Percentiles rank a stretch among this genome's conserved stretches.
These are phyloP conservation scores for Amblyornis subalaris DNA, from an alignment of 2,113 vertebrate species.

Conservation along the genomic window DNA sequence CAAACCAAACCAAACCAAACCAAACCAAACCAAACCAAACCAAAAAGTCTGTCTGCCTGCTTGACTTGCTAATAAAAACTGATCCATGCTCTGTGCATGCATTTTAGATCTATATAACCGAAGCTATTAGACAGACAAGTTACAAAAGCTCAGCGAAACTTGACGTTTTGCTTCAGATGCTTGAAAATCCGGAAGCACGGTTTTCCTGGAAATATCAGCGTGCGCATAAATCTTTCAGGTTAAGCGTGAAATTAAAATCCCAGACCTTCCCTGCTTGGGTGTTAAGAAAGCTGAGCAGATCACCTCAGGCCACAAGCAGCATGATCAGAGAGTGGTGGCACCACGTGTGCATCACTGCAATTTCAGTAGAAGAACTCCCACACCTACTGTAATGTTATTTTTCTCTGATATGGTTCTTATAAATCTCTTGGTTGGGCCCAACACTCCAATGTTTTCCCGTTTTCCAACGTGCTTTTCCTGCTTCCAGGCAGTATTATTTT, in stretches of 20 bases:
- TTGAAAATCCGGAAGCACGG: not conserved
- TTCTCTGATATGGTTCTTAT: not conserved
- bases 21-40: not conserved
- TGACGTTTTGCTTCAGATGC: not conserved
- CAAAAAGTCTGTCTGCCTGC: not conserved
- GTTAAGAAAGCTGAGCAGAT: not conserved
- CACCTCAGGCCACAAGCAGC: not conserved
- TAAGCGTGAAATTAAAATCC: not conserved
- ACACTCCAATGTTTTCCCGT: not conserved
- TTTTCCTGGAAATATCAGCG: not conserved
- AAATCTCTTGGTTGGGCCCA: not conserved
- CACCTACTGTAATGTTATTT: not conserved
- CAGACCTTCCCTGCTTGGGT: not conserved
- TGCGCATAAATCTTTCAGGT: not conserved
- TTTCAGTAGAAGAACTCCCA: not conserved
- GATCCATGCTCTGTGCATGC: not conserved
- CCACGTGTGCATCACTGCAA: not conserved
- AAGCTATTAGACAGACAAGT: not conserved
- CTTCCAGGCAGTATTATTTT: not conserved
- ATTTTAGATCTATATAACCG: not conserved
- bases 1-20: not conserved
- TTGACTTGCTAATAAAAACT: not conserved
- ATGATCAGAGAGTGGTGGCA: constrained; percentile 38
- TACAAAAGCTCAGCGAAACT: not conserved
- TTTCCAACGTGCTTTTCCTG: not conserved